These are phyloP conservation scores for Diplodus sargus DNA, from an alignment of 2,797 vertebrate species.

Conservation along the genomic window DNA sequence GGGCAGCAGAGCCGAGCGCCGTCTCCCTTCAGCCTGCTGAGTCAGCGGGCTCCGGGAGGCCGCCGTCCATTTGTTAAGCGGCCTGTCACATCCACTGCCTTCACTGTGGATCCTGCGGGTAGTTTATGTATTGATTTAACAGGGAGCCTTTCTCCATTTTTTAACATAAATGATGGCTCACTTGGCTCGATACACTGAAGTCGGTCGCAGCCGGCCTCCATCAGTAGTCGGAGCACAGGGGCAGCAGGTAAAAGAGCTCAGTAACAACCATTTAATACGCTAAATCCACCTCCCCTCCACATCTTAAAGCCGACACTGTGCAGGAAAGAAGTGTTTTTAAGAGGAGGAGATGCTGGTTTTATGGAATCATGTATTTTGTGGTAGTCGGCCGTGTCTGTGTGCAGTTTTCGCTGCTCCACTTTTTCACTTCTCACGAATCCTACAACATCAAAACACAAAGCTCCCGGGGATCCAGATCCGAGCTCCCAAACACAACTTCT, in stretches of 20 bases:
- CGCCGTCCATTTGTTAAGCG: slow-evolving; percentile 81
- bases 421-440: slow-evolving; percentile 52
- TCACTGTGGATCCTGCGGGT: slow-evolving; percentile 76
- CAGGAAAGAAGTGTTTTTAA: slow-evolving; percentile 10
- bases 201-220: slow-evolving; percentile 43
- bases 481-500: slow-evolving; percentile 56
- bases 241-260: slow-evolving; percentile 45
- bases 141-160: slow-evolving; percentile 77
- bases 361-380: slow-evolving; percentile 38
- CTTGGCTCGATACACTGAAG: slow-evolving; percentile 57
- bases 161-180: slow-evolving; percentile 83
- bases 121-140: slow-evolving; percentile 87
- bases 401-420: slow-evolving; percentile 51
- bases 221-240: slow-evolving; percentile 58
- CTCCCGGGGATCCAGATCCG: slow-evolving; percentile 57
- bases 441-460: slow-evolving; percentile 63
- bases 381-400: slow-evolving; percentile 27
- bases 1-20: slow-evolving; percentile 18
- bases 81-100: slow-evolving; percentile 78
- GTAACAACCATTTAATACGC: slow-evolving; percentile 22
- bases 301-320: slow-evolving; percentile 25
- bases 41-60: slow-evolving; percentile 74
- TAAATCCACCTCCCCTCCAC: slow-evolving; percentile 44
- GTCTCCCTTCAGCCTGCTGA: slow-evolving; percentile 69
- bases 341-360: slow-evolving; percentile 8